These are phyloP conservation scores for Bombyx mandarina DNA, from an alignment of 1,140 invertebrate genomes.

Conservation along the genomic window DNA sequence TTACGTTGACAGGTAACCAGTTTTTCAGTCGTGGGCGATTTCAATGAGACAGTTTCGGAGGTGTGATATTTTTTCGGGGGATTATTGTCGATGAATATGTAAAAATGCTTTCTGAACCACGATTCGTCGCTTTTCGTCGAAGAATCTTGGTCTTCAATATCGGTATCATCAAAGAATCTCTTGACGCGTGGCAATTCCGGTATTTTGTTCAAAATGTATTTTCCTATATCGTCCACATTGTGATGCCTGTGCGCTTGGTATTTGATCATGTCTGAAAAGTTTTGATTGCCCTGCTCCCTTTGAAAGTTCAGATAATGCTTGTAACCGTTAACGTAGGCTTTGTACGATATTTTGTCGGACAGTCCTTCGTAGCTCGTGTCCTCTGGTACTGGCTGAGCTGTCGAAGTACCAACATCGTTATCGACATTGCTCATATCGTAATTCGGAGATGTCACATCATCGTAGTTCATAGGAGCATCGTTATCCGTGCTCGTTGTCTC, in stretches of 20 bases:
- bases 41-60: slow-evolving; percentile 34
- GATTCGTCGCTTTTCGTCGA: slow-evolving; percentile 52
- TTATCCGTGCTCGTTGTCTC: background rate
- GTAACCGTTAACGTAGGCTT: slow-evolving; percentile 54
- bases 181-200: slow-evolving; percentile 29
- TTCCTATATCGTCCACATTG: slow-evolving; percentile 59
- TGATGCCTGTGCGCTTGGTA: slow-evolving; percentile 60
- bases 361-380: slow-evolving; percentile 33
- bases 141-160: slow-evolving; percentile 48
- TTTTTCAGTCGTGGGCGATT: slow-evolving; percentile 11
- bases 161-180: slow-evolving; percentile 36
- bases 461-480: background rate
- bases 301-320: slow-evolving; percentile 55
- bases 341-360: slow-evolving; percentile 42
- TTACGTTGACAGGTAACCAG: background rate
- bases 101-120: slow-evolving; percentile 59
- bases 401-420: background rate
- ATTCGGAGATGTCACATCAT: too few relatives aligned
- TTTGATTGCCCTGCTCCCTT: slow-evolving; percentile 36
- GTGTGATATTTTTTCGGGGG: slow-evolving; percentile 46
- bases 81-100: slow-evolving; percentile 42
- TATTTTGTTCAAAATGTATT: slow-evolving; percentile 50
- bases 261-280: slow-evolving; percentile 43
- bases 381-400: slow-evolving; percentile 7
- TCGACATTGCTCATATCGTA: too few relatives aligned